Conservation (phyloP, 2,888 invertebrate species). For the Dicranocentrus wangi region DNA sequence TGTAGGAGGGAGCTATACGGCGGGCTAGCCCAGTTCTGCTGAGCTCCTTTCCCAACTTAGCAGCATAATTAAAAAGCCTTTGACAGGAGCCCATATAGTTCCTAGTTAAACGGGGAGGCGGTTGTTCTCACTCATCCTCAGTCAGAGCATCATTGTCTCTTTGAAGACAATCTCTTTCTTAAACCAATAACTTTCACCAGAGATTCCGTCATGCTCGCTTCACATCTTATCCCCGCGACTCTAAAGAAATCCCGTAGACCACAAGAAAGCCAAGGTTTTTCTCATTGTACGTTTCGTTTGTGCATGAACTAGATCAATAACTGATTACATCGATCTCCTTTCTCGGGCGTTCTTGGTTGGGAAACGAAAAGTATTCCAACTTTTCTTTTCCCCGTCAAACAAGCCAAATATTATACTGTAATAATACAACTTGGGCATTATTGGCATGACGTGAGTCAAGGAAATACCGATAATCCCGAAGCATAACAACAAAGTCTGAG, state of each 20-base stretch:
- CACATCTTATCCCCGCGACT: no score
- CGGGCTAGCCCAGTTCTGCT: background rate
- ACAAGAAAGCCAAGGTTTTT: no score
- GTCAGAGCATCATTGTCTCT: constrained; percentile 22
- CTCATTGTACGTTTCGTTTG: background rate
- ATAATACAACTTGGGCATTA: constrained; percentile 21
- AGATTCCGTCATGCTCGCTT: no score
- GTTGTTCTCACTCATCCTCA: no score
- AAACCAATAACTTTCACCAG: constrained; percentile 12
- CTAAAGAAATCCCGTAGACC: no score
- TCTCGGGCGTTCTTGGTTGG: background rate
- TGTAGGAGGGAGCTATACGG: background rate
- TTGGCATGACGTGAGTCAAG: constrained; percentile 51
- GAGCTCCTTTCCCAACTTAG: background rate
- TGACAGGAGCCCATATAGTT: background rate
- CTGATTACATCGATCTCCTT: constrained; percentile 59
- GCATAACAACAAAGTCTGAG: constrained; percentile 28
- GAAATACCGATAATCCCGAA: constrained; percentile 49
- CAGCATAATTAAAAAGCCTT: constrained; percentile 48
- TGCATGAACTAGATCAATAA: constrained; percentile 47
- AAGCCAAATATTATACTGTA: constrained; percentile 45
- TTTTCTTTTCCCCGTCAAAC: constrained; percentile 36
- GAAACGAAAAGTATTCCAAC: constrained; percentile 31
- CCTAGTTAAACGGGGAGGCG: constrained; percentile 18
- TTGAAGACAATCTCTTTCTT: background rate